Evolutionary conservation across 2,797 vertebrate species (phyloP), one percentile per base, ranked within the genome.

Genomic region (Periophthalmus magnuspinnatus): DNA sequence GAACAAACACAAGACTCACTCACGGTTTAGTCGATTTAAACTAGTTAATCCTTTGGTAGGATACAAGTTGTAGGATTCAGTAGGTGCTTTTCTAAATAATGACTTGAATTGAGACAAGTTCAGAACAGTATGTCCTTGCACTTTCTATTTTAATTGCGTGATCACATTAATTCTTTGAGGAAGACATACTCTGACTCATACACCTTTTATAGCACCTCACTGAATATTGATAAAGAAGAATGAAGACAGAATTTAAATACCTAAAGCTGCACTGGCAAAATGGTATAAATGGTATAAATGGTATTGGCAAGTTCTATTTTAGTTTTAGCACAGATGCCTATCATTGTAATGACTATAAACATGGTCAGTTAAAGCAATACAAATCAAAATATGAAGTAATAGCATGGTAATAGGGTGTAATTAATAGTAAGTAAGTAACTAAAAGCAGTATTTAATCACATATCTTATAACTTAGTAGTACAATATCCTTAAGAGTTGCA

Each of bases 91-190:
- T 17, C 58, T 36, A 10, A 36, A 34, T 36, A 2, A 36, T n/a
- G 58, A 60, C 56, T 10, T 32, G 56, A 33, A 1, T 17, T 58
- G 1, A 5, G 7, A 61, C 16, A 45, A 5, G 2, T 47, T 48
- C 41, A 64, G 62, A 16, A 64, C 62, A 64, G 41, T 48, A 17
- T 48, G 62, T 32, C 16, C 16, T 64, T 32, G 62, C 7, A 47
- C 41, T 61, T 38, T 32, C 47, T 55, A 17, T 38, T 67, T 67
- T 64, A 64, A 48, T 48, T 48, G 62, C 64, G 62, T 32, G 41
- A 48, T 64, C 62, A 48, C 62, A 64, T 64, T 50, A 54, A 67
- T 67, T 52, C 32, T 55, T 66, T n/a, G 48, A 67, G 13, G 21
- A 32, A 54, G 50, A 67, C 52, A 55, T 67, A 21, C 34, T 54